Evolutionary conservation across 2,888 invertebrate genomes (phyloP), one percentile per base, ranked within the genome.

Genomic region (Globia sparganii): DNA sequence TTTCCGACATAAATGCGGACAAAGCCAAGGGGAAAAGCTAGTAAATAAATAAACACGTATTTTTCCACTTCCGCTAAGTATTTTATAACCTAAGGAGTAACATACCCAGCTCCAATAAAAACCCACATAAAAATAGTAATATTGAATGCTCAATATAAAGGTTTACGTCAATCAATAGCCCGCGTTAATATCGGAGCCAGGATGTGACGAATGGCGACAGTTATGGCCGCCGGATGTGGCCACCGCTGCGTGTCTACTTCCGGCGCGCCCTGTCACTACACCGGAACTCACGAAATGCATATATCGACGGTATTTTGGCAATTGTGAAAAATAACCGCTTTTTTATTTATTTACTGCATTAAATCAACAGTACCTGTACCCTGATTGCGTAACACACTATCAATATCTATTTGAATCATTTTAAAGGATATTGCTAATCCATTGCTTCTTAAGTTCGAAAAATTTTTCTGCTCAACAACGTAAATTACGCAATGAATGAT

Each of bases 141-240:
- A 82, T 82, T 68, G 73, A 78, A 78, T 31, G 75, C 68, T 37
- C 67, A 74, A 78, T 75, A 83, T 81, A 81, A 85, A 83, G 76
- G 77, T 81, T 81, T 80, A 84, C 74, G 85, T 88, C 88, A 83
- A 88, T 91, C 92, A 90, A 90, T 91, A 87, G 83, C 56, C 74
- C 73, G 78, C 80, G 87, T 86, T 90, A 91, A 89, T 89, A 91
- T 88, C 88, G 82, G 87, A 78, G 86, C 84, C 87, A 87, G 93
- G 92, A 92, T 88, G 91, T 91, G 92, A 92, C 90, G 91, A 90
- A 92, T 92, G 91, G 91, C 87, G 90, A 91, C 92, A 92, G 92
- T 91, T 88, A 89, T 89, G 89, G 90, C 90, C 90, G 88, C 86
- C 92, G 93, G 93, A 92, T 85, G 92, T 88, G 88, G 91, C 91